A percentile compares a stretch with the other conserved stretches of the same genome.
phyloP scores from a whole-genome alignment of 2,113 vertebrate species.

The Hippoglossus stenolepis region DNA sequence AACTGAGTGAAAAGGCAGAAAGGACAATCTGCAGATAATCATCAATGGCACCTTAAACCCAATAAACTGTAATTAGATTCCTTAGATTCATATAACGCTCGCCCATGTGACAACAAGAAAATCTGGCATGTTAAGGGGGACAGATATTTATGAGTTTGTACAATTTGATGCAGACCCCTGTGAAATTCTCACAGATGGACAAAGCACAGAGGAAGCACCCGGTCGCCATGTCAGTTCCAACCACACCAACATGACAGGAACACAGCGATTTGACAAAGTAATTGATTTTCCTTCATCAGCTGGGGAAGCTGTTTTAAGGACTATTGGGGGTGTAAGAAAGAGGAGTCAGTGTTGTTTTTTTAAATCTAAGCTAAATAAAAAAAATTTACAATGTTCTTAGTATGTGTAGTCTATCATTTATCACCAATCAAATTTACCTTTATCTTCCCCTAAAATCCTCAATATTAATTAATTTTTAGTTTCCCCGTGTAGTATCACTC shows the following conservation, averaged over 20 bases:
- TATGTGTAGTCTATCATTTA: background rate
- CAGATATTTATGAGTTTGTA: no score
- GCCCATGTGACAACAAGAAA: no score
- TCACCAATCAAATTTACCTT: background rate
- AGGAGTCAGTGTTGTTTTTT: background rate
- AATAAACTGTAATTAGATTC: no score
- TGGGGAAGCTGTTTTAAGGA: conserved; percentile 52
- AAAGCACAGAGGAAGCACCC: conserved; percentile 57
- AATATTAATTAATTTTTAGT: conserved; percentile 2
- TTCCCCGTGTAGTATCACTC: conserved; percentile 2
- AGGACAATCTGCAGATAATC: no score
- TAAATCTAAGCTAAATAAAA: background rate
- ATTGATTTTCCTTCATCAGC: conserved; percentile 78
- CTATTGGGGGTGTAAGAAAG: conserved; percentile 40
- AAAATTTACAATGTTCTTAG: background rate
- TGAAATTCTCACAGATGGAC: conserved; percentile 67
- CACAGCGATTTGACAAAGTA: conserved; percentile 49
- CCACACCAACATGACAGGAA: conserved; percentile 77
- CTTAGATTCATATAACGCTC: no score
- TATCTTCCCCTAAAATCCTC: conserved; percentile 1
- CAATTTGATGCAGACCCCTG: background rate
- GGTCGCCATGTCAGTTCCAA: conserved; percentile 51
- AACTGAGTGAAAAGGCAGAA: no score
- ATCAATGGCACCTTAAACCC: no score
- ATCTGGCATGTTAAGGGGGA: no score